phyloP scores from a whole-genome alignment of 2,113 vertebrate species.

The Tachysurus fulvidraco region DNA sequence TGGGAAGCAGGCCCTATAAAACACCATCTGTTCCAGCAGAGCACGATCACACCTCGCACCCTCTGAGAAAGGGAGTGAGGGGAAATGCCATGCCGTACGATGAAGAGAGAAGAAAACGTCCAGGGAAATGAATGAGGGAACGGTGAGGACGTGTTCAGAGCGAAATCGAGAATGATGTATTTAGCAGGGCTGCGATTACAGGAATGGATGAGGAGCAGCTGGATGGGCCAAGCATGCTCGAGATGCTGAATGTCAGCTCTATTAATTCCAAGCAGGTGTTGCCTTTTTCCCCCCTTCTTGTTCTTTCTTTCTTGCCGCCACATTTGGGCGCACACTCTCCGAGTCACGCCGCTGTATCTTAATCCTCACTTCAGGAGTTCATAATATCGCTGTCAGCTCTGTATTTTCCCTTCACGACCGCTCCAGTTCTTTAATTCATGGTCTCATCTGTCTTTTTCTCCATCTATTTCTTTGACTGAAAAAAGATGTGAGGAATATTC shows the following conservation, averaged over 20 bases:
- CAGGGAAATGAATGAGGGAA: conserved; percentile 61
- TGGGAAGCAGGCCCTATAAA: conserved; percentile 49
- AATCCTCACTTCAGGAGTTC: conserved; percentile 44
- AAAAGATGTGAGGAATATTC: conserved; percentile 37
- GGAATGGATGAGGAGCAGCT: conserved; percentile 69
- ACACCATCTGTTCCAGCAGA: conserved; percentile 61
- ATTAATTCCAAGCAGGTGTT: conserved; percentile 57
- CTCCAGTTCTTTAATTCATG: conserved; percentile 42
- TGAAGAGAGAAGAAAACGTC: conserved; percentile 56
- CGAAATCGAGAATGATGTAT: conserved; percentile 65
- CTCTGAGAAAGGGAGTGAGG: conserved; percentile 45
- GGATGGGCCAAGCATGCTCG: conserved; percentile 52
- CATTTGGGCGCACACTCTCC: conserved; percentile 25
- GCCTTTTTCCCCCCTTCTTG: conserved; percentile 16
- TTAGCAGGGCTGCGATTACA: conserved; percentile 62
- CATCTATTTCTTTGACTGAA: not conserved
- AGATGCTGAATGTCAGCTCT: conserved; percentile 54
- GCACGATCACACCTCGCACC: conserved; percentile 60
- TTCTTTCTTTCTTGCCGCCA: conserved; percentile 26
- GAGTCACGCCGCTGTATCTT: conserved; percentile 39
- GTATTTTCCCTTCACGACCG: conserved; percentile 18
- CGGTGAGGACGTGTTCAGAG: conserved; percentile 49
- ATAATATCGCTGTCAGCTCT: conserved; percentile 41
- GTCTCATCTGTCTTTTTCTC: conserved; percentile 18
- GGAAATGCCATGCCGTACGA: conserved; percentile 55